Percentiles rank a stretch among this genome's conserved stretches.
Conservation (phyloP, 2,113 vertebrate species). For the Chionis minor region DNA sequence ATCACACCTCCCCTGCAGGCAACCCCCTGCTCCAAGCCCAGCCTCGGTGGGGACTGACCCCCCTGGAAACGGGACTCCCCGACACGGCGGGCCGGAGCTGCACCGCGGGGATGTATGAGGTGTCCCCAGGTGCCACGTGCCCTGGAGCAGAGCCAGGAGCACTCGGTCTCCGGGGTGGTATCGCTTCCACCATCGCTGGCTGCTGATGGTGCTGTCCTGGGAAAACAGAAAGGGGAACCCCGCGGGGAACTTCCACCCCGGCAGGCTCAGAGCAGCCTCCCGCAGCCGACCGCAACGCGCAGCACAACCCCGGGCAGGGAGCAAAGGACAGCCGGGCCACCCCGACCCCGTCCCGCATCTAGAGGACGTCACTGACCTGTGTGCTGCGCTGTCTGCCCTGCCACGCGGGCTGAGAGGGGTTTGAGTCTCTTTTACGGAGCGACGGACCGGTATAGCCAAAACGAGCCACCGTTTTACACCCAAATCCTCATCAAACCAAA, state of each 20-base stretch:
- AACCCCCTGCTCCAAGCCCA: background rate
- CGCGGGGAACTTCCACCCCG: rapidly evolving
- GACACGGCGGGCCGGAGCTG: rapidly evolving
- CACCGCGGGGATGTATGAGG: rapidly evolving
- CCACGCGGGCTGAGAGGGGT: background rate
- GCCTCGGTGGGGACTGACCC: background rate
- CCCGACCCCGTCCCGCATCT: background rate
- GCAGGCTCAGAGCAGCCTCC: background rate
- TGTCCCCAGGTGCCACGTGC: background rate
- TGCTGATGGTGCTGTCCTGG: background rate
- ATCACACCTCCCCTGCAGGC: background rate
- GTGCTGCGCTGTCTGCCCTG: background rate
- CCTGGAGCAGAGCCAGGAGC: background rate
- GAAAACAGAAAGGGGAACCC: background rate
- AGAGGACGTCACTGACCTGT: background rate
- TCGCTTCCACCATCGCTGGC: background rate
- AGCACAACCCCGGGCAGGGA: rapidly evolving
- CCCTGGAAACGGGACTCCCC: background rate
- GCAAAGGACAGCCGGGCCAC: background rate
- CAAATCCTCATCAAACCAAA: background rate
- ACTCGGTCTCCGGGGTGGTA: background rate
- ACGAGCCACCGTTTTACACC: background rate
- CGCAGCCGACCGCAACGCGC: rapidly evolving
- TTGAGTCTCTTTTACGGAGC: background rate
- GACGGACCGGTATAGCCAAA: background rate